Base-by-base conservation (phyloP, 2,888 invertebrate genomes). In the Pyrrhia umbra region DNA sequence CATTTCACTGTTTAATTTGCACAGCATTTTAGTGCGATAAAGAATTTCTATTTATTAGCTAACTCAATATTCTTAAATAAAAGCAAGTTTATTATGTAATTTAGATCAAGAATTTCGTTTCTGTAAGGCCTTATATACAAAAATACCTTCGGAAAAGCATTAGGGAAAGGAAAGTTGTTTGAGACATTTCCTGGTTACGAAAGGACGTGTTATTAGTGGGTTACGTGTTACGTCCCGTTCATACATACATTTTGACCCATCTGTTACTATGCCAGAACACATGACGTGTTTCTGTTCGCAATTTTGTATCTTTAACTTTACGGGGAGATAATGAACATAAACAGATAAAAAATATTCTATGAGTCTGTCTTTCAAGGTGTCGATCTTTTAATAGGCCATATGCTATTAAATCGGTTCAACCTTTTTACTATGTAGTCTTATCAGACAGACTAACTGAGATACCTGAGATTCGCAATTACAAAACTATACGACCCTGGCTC, bases 191-290 rank as follows among this genome's bases (percentile, higher is more conserved):
- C 27, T 18, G 15, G 23, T 56, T 34, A 42, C 71, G 34, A 54
- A 54, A 13, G 10, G 15, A 54, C 54, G 34, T 62, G 40, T 21
- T 49, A 49, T 70, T 63, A 46, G 62, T 9, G 18, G n/a, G 30
- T 40, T 39, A 55, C 50, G 46, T 70, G 16, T 25, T 37, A 30
- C 25, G 34, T 34, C 71, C 43, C 42, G 23, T 52, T 30, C n/a
- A 42, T 58, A 57, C 43, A 61, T 60, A 34, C 8, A 21, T 30
- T 59, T 50, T 55, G 46, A 71, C 68, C 45, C 50, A 16, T 23
- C 25, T 55, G 16, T 37, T 34, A 18, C 39, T 40, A 21, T 58
- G 34, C 13, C 20, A 15, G 15, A 21, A 49, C 21, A 27, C 18
- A 15, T 68, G 58, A 18, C 42, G 43, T 68, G 25, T n/a, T 37